These are phyloP conservation scores for Volucella inflata DNA, from an alignment of 2,888 invertebrate species.

Conservation along the genomic window DNA sequence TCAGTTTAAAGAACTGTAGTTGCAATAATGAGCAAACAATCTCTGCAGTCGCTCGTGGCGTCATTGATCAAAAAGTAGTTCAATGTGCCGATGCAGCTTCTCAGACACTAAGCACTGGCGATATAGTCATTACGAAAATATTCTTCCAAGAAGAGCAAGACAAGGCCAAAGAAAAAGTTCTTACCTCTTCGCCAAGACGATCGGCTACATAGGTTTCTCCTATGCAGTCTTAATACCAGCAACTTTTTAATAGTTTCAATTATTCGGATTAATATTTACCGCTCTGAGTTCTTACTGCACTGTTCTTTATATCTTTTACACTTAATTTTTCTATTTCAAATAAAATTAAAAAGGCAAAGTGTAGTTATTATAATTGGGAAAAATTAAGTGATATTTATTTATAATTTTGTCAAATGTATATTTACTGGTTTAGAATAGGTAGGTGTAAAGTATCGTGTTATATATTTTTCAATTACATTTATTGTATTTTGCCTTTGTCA, in stretches of 20 bases:
- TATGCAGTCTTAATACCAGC: background rate
- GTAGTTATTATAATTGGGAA: constrained; percentile 44
- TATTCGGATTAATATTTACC: constrained; percentile 38
- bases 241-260: constrained; percentile 29
- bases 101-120: constrained; percentile 95
- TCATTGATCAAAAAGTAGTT: constrained; percentile 78
- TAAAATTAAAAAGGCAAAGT: constrained; percentile 13
- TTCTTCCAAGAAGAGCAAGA: constrained; percentile 86
- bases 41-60: constrained; percentile 76
- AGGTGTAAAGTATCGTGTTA: constrained; percentile 37
- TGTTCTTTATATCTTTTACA: constrained; percentile 22
- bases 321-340: constrained; percentile 36
- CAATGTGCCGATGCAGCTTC: constrained; percentile 86
- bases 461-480: constrained; percentile 37
- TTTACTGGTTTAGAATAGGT: constrained; percentile 52
- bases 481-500: constrained; percentile 53
- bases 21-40: constrained; percentile 81
- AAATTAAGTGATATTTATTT: constrained; percentile 72
- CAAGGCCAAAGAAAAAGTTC: constrained; percentile 84
- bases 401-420: constrained; percentile 58
- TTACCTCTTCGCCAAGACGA: constrained; percentile 85
- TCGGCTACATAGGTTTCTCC: constrained; percentile 44
- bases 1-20: constrained; percentile 82
- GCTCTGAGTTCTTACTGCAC: constrained; percentile 42
- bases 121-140: constrained; percentile 95